A percentile compares a stretch with the other conserved stretches of the same genome.
phyloP scores from a whole-genome alignment of 1,140 invertebrate species.

The Cepaea nemoralis region DNA sequence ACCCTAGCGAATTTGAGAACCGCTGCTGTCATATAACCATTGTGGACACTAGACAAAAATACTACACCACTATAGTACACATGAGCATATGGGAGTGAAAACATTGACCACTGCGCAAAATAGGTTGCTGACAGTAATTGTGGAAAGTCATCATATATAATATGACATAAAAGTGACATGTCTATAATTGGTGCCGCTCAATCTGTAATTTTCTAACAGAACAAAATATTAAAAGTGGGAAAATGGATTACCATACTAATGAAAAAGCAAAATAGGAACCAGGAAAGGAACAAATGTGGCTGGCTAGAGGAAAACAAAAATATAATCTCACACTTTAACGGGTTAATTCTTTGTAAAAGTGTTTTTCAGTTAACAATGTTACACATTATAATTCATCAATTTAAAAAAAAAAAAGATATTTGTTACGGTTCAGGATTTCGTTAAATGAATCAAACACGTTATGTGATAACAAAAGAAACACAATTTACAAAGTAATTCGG shows the following conservation, averaged over 20 bases:
- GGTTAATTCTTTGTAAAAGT: too few relatives aligned
- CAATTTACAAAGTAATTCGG: too few relatives aligned
- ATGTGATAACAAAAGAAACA: too few relatives aligned
- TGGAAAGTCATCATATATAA: neutral
- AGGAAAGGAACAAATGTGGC: neutral
- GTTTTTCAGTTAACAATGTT: too few relatives aligned
- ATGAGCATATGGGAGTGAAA: slow-evolving; percentile 3
- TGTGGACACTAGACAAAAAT: neutral
- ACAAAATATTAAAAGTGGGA: neutral
- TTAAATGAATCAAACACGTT: too few relatives aligned
- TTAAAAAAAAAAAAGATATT: too few relatives aligned
- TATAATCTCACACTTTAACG: too few relatives aligned
- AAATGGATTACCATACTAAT: too few relatives aligned
- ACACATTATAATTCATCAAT: too few relatives aligned
- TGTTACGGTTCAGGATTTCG: too few relatives aligned
- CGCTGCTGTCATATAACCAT: too few relatives aligned
- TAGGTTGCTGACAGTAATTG: neutral
- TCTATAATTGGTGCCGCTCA: neutral
- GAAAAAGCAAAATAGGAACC: neutral
- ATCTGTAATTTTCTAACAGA: neutral
- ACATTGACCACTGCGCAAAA: neutral
- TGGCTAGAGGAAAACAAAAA: neutral
- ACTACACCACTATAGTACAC: neutral
- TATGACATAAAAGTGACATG: neutral
- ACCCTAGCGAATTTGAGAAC: too few relatives aligned